Conservation (phyloP, 37 sponge, comb jelly and placozoan genomes). For the Tethya wilhelma region DNA sequence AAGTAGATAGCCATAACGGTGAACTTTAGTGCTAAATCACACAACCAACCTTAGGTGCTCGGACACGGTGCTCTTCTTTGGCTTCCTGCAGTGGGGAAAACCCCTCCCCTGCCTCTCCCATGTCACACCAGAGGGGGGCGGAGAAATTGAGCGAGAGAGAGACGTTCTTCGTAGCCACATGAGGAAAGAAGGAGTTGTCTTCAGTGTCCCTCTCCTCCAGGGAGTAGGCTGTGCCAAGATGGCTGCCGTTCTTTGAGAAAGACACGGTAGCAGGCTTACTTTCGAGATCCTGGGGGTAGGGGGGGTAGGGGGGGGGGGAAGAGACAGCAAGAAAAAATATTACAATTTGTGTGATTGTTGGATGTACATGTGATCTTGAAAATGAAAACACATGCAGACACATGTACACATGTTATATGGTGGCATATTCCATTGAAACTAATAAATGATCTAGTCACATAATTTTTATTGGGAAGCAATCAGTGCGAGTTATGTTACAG, state of each 20-base stretch:
- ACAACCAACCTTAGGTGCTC: slow-evolving; percentile 1
- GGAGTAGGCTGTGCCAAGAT: slow-evolving; percentile 61
- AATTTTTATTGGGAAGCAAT: too few species aligned
- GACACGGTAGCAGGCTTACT: slow-evolving; percentile 62
- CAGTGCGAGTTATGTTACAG: too few species aligned
- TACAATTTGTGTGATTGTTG: neutral
- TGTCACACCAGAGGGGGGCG: slow-evolving; percentile 5
- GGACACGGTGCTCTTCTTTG: slow-evolving; percentile 18
- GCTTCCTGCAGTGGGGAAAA: slow-evolving; percentile 47
- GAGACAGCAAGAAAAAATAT: neutral
- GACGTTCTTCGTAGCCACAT: slow-evolving; percentile 84
- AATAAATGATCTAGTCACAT: neutral
- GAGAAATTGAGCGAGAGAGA: slow-evolving; percentile 72
- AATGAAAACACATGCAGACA: neutral
- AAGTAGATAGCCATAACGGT: too few species aligned
- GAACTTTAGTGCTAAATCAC: too few species aligned
- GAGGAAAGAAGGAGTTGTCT: slow-evolving; percentile 80
- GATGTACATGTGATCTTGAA: neutral
- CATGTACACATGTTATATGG: neutral
- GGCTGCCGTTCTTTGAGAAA: slow-evolving; percentile 89
- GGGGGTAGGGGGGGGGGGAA: neutral
- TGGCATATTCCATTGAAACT: neutral
- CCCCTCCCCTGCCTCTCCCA: slow-evolving; percentile 33
- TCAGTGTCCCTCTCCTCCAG: slow-evolving; percentile 11
- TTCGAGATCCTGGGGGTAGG: slow-evolving; percentile 66